Percentiles rank a stretch among this genome's conserved stretches.
Evolutionary conservation across 2,888 invertebrate genomes (phyloP).

Genomic region (Mechanitis mazaeus): DNA sequence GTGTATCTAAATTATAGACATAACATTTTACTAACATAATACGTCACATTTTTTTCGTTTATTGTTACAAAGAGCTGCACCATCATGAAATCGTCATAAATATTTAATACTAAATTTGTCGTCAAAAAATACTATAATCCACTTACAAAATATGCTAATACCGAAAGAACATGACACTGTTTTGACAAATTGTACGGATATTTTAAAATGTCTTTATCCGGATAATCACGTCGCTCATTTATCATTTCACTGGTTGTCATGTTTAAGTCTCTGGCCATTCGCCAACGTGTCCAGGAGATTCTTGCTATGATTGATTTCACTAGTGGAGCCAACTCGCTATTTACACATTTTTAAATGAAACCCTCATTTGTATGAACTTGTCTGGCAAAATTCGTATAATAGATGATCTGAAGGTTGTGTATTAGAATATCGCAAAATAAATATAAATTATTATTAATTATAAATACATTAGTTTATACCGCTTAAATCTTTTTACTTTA

Average conservation of each 20-base stretch:
- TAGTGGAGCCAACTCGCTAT: constrained; percentile 31
- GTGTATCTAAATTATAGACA: no score
- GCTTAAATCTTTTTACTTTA: no score
- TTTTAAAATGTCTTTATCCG: constrained; percentile 18
- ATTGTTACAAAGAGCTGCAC: no score
- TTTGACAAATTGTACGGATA: constrained; percentile 18
- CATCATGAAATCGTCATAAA: neutral
- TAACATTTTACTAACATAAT: no score
- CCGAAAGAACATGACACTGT: constrained; percentile 11
- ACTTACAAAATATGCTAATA: neutral
- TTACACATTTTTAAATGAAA: constrained; percentile 31
- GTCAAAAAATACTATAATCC: neutral
- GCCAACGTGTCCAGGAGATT: constrained; percentile 25
- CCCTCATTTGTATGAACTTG: constrained; percentile 18
- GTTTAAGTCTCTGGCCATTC: constrained; percentile 28
- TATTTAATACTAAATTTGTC: neutral
- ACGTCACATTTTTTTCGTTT: no score
- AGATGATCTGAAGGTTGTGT: neutral
- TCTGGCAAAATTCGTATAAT: constrained; percentile 1
- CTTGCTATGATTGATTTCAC: constrained; percentile 32
- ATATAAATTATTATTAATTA: neutral
- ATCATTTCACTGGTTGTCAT: constrained; percentile 23
- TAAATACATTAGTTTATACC: no score
- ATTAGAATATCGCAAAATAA: neutral
- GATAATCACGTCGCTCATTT: constrained; percentile 21